phyloP scores from a whole-genome alignment of 2,113 vertebrate species.

The Chaetorhynchus papuensis region DNA sequence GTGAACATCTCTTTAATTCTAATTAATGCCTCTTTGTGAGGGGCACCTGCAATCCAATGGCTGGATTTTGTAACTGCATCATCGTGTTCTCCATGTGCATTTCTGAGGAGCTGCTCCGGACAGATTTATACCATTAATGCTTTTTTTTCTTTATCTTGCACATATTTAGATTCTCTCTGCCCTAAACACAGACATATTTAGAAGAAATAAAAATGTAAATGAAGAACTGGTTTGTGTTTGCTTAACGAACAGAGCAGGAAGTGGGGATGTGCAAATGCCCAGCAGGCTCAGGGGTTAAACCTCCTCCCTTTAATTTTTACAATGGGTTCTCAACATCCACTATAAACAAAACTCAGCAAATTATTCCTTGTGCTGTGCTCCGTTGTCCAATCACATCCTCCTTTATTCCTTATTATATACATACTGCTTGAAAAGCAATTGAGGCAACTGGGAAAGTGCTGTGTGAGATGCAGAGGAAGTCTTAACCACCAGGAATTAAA shows the following conservation, averaged over 20 bases:
- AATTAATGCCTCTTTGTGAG: neutral
- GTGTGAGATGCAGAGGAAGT: neutral
- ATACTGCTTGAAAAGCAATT: neutral
- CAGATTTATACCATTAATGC: neutral
- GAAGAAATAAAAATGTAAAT: conserved; percentile 49
- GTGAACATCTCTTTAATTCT: neutral
- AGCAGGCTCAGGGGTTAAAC: conserved; percentile 19
- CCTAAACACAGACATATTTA: conserved; percentile 2
- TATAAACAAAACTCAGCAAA: conserved; percentile 37
- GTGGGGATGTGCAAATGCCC: conserved; percentile 21
- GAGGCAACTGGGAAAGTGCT: neutral
- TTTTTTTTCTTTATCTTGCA: neutral
- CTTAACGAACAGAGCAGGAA: conserved; percentile 10
- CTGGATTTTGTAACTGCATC: neutral
- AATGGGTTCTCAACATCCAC: neutral
- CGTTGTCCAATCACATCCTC: neutral
- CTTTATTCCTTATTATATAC: neutral
- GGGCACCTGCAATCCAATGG: neutral
- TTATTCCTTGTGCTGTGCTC: conserved; percentile 5
- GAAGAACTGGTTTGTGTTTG: conserved; percentile 21
- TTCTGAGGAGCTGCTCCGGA: neutral
- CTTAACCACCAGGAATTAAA: neutral
- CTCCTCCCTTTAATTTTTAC: conserved; percentile 20
- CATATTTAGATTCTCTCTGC: neutral
- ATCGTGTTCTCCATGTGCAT: neutral